Evolutionary conservation across 2,113 vertebrate genomes (phyloP), one percentile per base, ranked within the genome.

Genomic region (Aspiorhynchus laticeps): DNA sequence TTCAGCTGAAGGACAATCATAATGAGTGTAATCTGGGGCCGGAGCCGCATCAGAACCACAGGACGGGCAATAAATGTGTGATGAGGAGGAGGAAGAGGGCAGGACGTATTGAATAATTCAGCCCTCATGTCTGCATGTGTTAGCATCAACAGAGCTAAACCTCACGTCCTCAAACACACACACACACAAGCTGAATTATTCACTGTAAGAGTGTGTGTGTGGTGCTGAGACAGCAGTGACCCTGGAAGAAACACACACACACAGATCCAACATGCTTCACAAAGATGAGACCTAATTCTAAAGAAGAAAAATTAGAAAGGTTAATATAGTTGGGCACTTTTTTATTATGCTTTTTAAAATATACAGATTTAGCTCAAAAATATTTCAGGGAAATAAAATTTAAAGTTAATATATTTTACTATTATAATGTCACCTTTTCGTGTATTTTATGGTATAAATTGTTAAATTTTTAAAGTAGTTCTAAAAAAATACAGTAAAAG

Each of bases 21-120:
- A 67, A 85, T 31, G 83, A 82, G 31, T 19, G 9, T 46, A 69
- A 80, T 80, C 48, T 63, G 56, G 48, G 31, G 6, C 24, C 33
- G 43, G 24, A 28, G 8, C n/a, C 7, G 17, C 76, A 38, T 75
- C 90, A 90, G 86, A 85, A 80, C 74, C 75, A 87, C 90, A 90
- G 80, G 85, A 85, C 67, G 87, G 85, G 46, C 75, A 84, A 67
- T n/a, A 76, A 59, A 28, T 15, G 31, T 65, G 74, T 46, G 65
- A 41, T 69, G 67, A n/a, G 28, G 5, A 31, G 48, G n/a, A 31
- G 48, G 24, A 89, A 69, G 80, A 86, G 61, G 86, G 90, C 90
- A 86, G 91, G 86, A 90, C 86, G 83, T 90, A 89, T 85, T 95
- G 93, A 95, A 96, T 95, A 92, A 95, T 95, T 96, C 93, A 96